These are phyloP conservation scores for Dipodomys spectabilis DNA, from an alignment of 2,113 vertebrate genomes.

Conservation along the genomic window DNA sequence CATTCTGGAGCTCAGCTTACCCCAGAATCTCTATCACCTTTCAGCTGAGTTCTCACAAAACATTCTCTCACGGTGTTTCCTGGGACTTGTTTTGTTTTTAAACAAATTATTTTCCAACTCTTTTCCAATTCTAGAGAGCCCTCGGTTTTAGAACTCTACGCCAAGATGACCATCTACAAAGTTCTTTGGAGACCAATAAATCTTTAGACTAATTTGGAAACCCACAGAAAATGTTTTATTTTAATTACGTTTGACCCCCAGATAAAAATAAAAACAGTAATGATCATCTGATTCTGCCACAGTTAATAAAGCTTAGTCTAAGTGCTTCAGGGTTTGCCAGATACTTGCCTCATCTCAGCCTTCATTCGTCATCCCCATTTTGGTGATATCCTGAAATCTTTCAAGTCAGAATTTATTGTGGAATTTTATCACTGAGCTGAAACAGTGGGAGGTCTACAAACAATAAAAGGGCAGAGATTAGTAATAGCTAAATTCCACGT, in stretches of 20 bases:
- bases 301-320: conserved; percentile 70
- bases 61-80: conserved; percentile 53
- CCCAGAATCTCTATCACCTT: conserved; percentile 20
- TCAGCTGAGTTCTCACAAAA: conserved; percentile 30
- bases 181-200: conserved; percentile 72
- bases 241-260: conserved; percentile 75
- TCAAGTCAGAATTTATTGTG: conserved; percentile 79
- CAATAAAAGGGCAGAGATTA: conserved; percentile 48
- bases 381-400: conserved; percentile 72
- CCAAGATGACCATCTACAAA: conserved; percentile 70
- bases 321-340: conserved; percentile 74
- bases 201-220: conserved; percentile 71
- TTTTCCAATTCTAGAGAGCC: conserved; percentile 59
- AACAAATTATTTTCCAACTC: conserved; percentile 67
- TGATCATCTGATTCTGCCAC: conserved; percentile 61
- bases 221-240: conserved; percentile 69
- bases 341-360: conserved; percentile 70
- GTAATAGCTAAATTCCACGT: conserved; percentile 62
- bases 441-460: conserved; percentile 70
- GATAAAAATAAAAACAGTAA: conserved; percentile 78
- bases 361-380: conserved; percentile 70
- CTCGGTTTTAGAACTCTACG: conserved; percentile 60
- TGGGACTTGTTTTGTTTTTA: conserved; percentile 61
- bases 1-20: background rate
- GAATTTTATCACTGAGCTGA: conserved; percentile 72